Percentiles rank a stretch among this genome's conserved stretches.
These are phyloP conservation scores for Proteles cristata DNA, from an alignment of 2,113 vertebrate genomes.

Conservation along the genomic window DNA sequence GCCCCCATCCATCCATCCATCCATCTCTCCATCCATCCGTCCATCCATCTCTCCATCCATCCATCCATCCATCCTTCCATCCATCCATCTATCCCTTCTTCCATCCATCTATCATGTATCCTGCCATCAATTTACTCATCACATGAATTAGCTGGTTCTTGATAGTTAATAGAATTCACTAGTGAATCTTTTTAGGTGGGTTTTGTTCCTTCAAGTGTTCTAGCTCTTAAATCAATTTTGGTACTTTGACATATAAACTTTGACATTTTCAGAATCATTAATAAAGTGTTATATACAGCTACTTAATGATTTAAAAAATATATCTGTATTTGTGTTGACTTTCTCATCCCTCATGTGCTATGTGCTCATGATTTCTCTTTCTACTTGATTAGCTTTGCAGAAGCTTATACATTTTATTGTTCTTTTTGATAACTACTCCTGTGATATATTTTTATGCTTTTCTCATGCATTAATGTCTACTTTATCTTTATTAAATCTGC, in stretches of 20 bases:
- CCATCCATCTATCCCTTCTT: not conserved
- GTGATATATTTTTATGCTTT: slow-evolving; percentile 37
- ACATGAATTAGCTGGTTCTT: not conserved
- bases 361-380: not conserved
- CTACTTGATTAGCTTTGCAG: not conserved
- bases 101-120: no score
- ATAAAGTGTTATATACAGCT: not conserved
- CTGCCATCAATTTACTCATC: not conserved
- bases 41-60: not conserved
- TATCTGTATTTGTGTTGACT: not conserved
- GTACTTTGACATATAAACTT: not conserved
- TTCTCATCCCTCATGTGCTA: not conserved
- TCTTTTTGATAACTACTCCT: not conserved
- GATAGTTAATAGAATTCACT: not conserved
- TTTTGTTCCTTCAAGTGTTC: slow-evolving; percentile 44
- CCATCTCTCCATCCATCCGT: not conserved
- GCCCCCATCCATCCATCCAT: no score
- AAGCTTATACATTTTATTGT: not conserved
- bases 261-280: slow-evolving; percentile 36
- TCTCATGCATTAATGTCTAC: slow-evolving; percentile 4
- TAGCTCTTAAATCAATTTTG: not conserved
- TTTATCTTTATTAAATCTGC: not conserved
- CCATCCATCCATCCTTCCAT: not conserved
- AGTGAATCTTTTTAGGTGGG: not conserved
- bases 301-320: not conserved